A percentile compares a stretch with the other conserved stretches of the same genome.
Evolutionary conservation across 2,113 vertebrate genomes (phyloP).

Genomic region (Anser cygnoides): DNA sequence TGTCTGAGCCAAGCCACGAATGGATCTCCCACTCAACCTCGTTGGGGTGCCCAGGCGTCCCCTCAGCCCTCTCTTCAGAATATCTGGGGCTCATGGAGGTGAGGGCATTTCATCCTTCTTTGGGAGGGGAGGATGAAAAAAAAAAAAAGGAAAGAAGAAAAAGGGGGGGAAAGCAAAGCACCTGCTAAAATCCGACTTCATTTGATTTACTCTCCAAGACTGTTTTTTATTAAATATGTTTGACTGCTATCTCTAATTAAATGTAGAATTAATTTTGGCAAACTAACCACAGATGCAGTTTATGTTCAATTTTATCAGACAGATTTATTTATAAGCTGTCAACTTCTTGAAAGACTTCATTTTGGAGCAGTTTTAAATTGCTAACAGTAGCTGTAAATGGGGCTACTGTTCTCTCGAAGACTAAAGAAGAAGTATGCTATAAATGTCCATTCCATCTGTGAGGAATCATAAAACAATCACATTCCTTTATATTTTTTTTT

Average conservation of each 20-base stretch:
- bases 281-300: conserved; percentile 85
- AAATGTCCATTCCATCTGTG: conserved; percentile 84
- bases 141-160: background rate
- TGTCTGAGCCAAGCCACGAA: conserved; percentile 56
- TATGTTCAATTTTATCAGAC: conserved; percentile 87
- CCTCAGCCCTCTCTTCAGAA: conserved; percentile 25
- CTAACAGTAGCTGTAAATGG: conserved; percentile 87
- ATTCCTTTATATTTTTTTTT: conserved; percentile 82
- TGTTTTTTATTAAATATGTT: conserved; percentile 88
- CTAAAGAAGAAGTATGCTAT: conserved; percentile 84
- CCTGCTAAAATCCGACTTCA: conserved; percentile 80
- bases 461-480: conserved; percentile 86
- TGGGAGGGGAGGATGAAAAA: background rate
- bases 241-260: conserved; percentile 87
- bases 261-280: conserved; percentile 87
- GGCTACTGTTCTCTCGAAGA: conserved; percentile 83
- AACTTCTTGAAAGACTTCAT: conserved; percentile 88
- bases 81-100: conserved; percentile 66
- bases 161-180: conserved; percentile 17
- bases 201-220: conserved; percentile 82
- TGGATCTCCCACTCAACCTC: conserved; percentile 59
- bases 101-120: conserved; percentile 70
- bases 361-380: conserved; percentile 86
- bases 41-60: conserved; percentile 33
- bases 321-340: conserved; percentile 89